Conservation (phyloP, 2,888 invertebrate genomes). For the Calephelis perditalis region DNA sequence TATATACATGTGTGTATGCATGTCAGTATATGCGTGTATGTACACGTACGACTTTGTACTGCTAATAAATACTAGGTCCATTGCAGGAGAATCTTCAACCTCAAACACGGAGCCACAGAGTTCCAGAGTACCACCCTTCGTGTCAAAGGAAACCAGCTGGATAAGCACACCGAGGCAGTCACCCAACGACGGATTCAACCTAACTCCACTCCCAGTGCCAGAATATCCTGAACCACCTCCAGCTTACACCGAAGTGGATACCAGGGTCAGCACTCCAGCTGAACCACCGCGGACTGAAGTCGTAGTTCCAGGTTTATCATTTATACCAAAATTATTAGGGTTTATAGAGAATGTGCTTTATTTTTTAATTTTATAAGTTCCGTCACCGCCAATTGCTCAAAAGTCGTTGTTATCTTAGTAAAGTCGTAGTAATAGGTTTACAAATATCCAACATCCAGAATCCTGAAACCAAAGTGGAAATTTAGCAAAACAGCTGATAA, state of each 20-base stretch:
- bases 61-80: too few relatives aligned
- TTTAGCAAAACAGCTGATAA: too few relatives aligned
- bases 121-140: slow-evolving; percentile 26
- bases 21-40: too few relatives aligned
- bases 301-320: slow-evolving; percentile 33
- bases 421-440: too few relatives aligned
- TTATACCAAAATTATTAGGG: not conserved
- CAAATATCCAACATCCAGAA: too few relatives aligned
- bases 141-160: slow-evolving; percentile 41
- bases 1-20: too few relatives aligned
- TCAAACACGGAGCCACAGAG: slow-evolving; percentile 20
- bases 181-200: slow-evolving; percentile 38
- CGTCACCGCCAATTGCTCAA: not conserved
- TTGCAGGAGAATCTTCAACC: slow-evolving; percentile 20
- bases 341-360: not conserved
- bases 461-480: too few relatives aligned
- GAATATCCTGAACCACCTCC: slow-evolving; percentile 58
- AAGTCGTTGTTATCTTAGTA: too few relatives aligned
- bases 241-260: slow-evolving; percentile 48
- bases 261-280: slow-evolving; percentile 12
- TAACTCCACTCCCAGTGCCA: slow-evolving; percentile 41
- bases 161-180: slow-evolving; percentile 37
- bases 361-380: not conserved
- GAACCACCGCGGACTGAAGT: slow-evolving; percentile 47
- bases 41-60: too few relatives aligned